Evolutionary conservation across 2,888 invertebrate genomes (phyloP).

Genomic region (Neoaliturus tenellus): DNA sequence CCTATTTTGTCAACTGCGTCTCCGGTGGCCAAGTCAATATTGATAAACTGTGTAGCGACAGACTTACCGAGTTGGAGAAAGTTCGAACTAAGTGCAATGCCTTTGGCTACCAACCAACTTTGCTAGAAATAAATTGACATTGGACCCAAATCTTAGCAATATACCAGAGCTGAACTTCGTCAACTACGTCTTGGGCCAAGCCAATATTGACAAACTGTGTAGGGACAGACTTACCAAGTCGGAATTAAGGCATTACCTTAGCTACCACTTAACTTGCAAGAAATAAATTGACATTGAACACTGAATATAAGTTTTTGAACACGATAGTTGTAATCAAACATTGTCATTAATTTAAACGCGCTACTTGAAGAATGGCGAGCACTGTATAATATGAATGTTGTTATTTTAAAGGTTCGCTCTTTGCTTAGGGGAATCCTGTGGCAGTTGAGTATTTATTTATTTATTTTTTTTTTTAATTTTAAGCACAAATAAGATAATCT

Average conservation of each 20-base stretch:
- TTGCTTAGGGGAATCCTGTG: no score
- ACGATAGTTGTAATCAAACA: no score
- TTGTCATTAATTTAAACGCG: no score
- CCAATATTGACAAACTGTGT: conserved; percentile 21
- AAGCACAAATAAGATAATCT: no score
- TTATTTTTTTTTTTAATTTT: no score
- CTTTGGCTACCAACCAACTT: neutral
- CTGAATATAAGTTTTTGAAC: no score
- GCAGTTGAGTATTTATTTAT: no score
- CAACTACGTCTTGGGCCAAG: neutral
- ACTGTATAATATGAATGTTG: no score
- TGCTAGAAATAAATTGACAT: neutral
- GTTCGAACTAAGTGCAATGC: conserved; percentile 23
- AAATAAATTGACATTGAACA: neutral
- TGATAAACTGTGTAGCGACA: conserved; percentile 11
- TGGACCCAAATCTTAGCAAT: neutral
- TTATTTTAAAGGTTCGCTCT: no score
- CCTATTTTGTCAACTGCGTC: neutral
- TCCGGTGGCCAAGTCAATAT: neutral
- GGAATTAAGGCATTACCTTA: neutral
- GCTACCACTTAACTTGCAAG: neutral
- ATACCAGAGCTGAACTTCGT: no score
- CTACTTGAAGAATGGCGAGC: no score
- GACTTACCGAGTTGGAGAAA: conserved; percentile 1
- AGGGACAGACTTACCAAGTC: conserved; percentile 11